Base-by-base conservation (phyloP, 2,113 vertebrate genomes). In the Spea bombifrons region DNA sequence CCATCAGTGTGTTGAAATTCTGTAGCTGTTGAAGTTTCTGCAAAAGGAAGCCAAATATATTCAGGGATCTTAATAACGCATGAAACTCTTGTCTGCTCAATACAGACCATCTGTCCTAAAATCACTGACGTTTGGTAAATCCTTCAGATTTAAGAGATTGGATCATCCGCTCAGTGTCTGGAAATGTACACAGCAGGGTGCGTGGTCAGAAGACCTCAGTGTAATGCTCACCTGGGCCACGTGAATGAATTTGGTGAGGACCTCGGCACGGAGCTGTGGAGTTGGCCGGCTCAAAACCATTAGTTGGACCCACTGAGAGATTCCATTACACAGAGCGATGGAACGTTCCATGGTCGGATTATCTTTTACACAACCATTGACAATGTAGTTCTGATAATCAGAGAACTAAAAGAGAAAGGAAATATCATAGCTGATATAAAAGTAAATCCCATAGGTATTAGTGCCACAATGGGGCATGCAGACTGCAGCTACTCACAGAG, bases 1-100 rank as follows among this genome's bases (percentile, higher is more conserved):
- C 96, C 96, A 98, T 98, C 92, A 98, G 84, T 3, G 96, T 97
- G 87, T 98, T 98, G 85, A 96, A 98, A 89, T 97, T 98, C 89
- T 97, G 96, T 79, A 97, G 90, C 71, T 93, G 89, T 75, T 96
- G 94, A 59, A 98, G 94, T 86, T 95, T 92, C 96, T 98, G 88
- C 76, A 17, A 7, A n/a, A 9, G 67, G 43, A 79, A 57, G 3
- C 16, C 48, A 55, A 7, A 53, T 5, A 57, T 5, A 30, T 30
- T 30, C 30, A 30, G 30, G 30, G 30, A 30, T 30, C 30, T 30
- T n/a, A n/a, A n/a, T n/a, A n/a, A 5, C 5, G 50, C 50, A 52
- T 52, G 50, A 5, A 52, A 52, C 5, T 7, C 50, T 5, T 52
- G 5, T 10, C 50, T 7, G 5, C 50, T 10, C 50, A 52, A 7